Conservation (phyloP, 2,113 vertebrate genomes). For the Poeciliopsis retropinna region DNA sequence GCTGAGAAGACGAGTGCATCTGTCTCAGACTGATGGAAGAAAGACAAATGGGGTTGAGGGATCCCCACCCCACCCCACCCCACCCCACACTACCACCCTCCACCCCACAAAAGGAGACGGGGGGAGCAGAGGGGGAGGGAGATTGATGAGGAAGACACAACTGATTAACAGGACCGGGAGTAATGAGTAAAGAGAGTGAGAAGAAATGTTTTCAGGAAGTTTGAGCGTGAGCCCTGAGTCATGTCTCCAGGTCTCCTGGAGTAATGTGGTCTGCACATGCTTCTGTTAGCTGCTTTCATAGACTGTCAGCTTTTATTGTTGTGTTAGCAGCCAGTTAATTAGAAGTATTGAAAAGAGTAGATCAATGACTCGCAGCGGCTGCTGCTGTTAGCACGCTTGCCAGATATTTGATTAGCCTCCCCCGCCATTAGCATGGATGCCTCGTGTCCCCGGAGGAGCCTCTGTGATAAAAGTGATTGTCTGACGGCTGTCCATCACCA, state of each 20-base stretch:
- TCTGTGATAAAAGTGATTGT: constrained; percentile 42
- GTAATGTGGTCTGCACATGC: neutral
- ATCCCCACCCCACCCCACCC: neutral
- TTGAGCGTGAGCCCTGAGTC: neutral
- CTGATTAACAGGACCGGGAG: constrained; percentile 58
- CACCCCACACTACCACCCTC: too few species aligned
- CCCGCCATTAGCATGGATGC: constrained; percentile 38
- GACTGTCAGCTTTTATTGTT: constrained; percentile 25
- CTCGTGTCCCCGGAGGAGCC: constrained; percentile 49
- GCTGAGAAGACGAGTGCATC: constrained; percentile 84
- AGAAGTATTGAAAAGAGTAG: constrained; percentile 29
- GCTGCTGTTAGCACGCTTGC: constrained; percentile 36
- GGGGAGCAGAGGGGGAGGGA: constrained; percentile 3
- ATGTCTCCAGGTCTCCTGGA: neutral
- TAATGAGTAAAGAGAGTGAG: constrained; percentile 41
- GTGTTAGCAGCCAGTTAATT: constrained; percentile 38
- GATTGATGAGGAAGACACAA: constrained; percentile 64
- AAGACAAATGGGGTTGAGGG: constrained; percentile 48
- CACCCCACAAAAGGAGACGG: too few species aligned
- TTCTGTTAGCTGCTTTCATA: constrained; percentile 11
- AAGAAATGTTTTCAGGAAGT: neutral
- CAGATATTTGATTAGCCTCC: constrained; percentile 66
- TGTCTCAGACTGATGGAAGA: constrained; percentile 61
- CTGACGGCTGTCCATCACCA: constrained; percentile 33
- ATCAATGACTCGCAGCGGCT: constrained; percentile 35